A percentile compares a stretch with the other conserved stretches of the same genome.
Conservation (phyloP, 2,113 vertebrate species). For the Callospermophilus lateralis region DNA sequence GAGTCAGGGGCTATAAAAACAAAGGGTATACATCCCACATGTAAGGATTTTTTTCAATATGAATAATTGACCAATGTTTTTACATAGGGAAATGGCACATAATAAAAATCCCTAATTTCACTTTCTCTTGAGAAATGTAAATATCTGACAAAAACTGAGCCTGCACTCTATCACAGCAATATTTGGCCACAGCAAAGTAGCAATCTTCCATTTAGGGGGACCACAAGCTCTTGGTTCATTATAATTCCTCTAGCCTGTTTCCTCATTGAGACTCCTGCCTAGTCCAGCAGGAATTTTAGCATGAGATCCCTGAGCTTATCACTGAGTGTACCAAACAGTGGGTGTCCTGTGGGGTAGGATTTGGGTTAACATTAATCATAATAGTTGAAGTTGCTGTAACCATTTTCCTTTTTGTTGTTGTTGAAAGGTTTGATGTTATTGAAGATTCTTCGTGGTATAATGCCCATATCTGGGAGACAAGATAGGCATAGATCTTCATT, state of each 20-base stretch:
- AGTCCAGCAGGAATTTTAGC: neutral
- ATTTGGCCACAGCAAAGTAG: neutral
- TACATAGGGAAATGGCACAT: neutral
- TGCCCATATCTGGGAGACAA: neutral
- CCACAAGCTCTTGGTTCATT: neutral
- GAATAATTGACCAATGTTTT: conserved; percentile 40
- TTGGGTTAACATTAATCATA: neutral
- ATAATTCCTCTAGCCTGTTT: neutral
- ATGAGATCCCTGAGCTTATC: neutral
- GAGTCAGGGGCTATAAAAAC: conserved; percentile 8
- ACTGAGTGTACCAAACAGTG: neutral
- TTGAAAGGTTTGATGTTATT: neutral
- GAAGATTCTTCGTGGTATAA: neutral
- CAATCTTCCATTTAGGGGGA: neutral
- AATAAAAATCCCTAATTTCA: neutral
- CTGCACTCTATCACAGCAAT: neutral
- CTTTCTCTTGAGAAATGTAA: conserved; percentile 6
- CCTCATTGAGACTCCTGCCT: neutral
- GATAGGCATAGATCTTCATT: neutral
- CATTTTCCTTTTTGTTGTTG: neutral
- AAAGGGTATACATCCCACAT: neutral
- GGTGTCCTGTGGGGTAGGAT: neutral
- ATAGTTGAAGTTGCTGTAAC: neutral
- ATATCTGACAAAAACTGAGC: neutral
- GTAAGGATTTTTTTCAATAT: neutral